Base-by-base conservation (phyloP, 1,140 invertebrate genomes). In the Meloidogyne chitwoodi region DNA sequence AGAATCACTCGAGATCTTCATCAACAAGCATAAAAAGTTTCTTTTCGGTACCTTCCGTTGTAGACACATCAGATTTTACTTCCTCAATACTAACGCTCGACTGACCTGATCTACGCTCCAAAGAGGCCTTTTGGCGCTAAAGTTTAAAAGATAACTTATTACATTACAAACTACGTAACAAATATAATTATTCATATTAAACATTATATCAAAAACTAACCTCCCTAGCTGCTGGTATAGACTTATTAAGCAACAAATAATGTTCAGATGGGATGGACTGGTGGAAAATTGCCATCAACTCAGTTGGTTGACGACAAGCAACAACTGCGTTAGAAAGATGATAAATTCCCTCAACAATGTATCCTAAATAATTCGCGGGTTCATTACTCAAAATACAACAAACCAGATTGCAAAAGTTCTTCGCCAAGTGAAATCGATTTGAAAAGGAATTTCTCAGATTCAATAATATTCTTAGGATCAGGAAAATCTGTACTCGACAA, bases 361-460 rank as follows among this genome's bases (percentile, higher is more conserved):
- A 56, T 24, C 68, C 69, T 81, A 31, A 68, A n/a, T 24, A 80
- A 38, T 34, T 26, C 64, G 68, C 34, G 11, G 38, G 48, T 74
- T 11, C 6, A 67, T 2, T 19, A 19, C 6, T 0, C 11, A 38
- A 22, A 77, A 26, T 38, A 22, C 73, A 16, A 44, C 29, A 26
- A 6, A 76, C 75, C 68, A 22, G 48, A 27, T 22, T 72, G 67
- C 31, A 70, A 27, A 0, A 14, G 16, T 56, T 69, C 93, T 88
- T 98, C 96, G 31, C 95, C 95, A 31, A 94, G 86, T 78, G 90
- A 88, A 67, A 92, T 90, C 89, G 94, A 92, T 89, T 93, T 91
- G 68, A 95, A 88, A 89, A 94, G 94, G 88, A 94, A 97, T 86
- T 91, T 91, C 88, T 98, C 94, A 81, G 96, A 92, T 65, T 93